Base-by-base conservation (phyloP, 1,140 invertebrate species). In the Sarcophaga peregrina region DNA sequence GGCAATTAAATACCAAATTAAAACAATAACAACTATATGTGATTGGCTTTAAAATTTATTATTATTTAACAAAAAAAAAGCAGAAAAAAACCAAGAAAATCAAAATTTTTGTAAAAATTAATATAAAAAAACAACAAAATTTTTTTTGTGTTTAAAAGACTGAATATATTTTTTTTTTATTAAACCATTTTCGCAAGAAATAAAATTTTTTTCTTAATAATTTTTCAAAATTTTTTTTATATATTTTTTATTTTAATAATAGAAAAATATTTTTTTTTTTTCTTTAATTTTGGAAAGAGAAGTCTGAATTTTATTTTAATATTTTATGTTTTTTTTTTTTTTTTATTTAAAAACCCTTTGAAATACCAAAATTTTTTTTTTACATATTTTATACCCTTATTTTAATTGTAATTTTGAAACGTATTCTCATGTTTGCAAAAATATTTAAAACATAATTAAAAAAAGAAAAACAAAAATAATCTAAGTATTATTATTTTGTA, bases 111-210 rank as follows among this genome's bases (percentile, higher is more conserved):
- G 17, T 6, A 37, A 37, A 80, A 20, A 48, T n/a, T 50, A 48
- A 9, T n/a, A 80, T n/a, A 17, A 8, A 80, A 5, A 52, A 50
- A 25, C 45, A 81, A 58, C 37, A 81, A 81, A 81, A 81, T 81
- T 45, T 25, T 37, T 76, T 81, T 81, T 81, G 62, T 45, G 25
- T 81, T 81, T 37, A 45, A 46, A 82, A 82, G 81, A 82, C 81
- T 82, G 81, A 82, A 72, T 81, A 72, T 81, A 37, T 2, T 37
- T 37, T 37, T 37, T 37, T 37, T 81, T 81, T 81, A 37, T 81
- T 46, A 50, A 50, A 50, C 25, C 13, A 46, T 62, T 80, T 81
- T 82, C 81, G 81, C 52, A 82, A 82, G 68, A 73, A 73, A 73
- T 50, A 82, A 82, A 82, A 81, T 52, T 68, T 62, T 8, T 20